phyloP scores from a whole-genome alignment of 2,797 vertebrate genomes.

The Schizopygopsis pylzovi region DNA sequence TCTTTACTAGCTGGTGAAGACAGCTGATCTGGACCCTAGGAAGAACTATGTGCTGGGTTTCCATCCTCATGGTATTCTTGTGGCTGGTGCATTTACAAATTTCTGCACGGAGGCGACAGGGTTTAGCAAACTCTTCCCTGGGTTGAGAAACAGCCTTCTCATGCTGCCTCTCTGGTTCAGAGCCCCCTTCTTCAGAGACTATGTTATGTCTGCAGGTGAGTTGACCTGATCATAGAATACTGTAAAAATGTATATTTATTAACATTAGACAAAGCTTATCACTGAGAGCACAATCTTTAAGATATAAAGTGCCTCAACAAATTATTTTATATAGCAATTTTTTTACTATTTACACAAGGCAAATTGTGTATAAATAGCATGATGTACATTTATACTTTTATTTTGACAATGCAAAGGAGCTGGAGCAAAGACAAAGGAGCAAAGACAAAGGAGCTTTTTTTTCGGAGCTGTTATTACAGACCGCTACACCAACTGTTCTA shows the following conservation, averaged over 20 bases:
- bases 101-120: slow-evolving; percentile 87
- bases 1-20: slow-evolving; percentile 86
- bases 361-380: background rate
- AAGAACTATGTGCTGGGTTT: slow-evolving; percentile 91
- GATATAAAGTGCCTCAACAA: background rate
- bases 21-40: slow-evolving; percentile 84
- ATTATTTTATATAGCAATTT: background rate
- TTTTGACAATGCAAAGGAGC: background rate
- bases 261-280: background rate
- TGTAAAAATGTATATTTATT: background rate
- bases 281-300: background rate
- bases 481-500: background rate
- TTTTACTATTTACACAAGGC: background rate
- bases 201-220: slow-evolving; percentile 87
- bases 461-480: background rate
- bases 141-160: slow-evolving; percentile 84
- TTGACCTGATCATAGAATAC: slow-evolving; percentile 1
- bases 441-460: background rate
- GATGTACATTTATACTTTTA: background rate
- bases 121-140: slow-evolving; percentile 83
- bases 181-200: slow-evolving; percentile 90
- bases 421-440: too few species aligned
- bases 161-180: slow-evolving; percentile 92
- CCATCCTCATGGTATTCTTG: slow-evolving; percentile 92
- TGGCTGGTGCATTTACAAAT: slow-evolving; percentile 86